Base-by-base conservation (phyloP, 2,888 invertebrate species). In the Acleris cristana region DNA sequence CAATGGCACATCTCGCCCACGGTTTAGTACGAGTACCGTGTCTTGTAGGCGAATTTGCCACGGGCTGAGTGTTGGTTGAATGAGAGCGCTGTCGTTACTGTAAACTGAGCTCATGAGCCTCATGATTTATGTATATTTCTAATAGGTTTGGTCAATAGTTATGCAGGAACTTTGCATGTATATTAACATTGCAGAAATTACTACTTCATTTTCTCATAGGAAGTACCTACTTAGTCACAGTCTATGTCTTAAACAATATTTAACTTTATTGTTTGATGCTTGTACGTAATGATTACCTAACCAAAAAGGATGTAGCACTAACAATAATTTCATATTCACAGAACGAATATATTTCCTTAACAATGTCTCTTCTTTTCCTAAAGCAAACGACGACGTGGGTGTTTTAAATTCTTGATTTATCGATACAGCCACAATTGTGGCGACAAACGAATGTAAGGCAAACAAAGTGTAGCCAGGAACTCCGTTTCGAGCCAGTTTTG, bases 1-100 rank as follows among this genome's bases (percentile, higher is more conserved):
- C 71, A 72, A 72, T 70, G 52, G 66, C 56, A 56, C 65, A 70
- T 71, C 58, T 18, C 67, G 49, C 69, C 69, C 68, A 70, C 71
- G 64, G 58, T 19, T 23, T 21, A 21, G 26, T 45, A 45, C 44
- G 45, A 23, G 44, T 55, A 57, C 14, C 21, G 51, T 51, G 18
- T 40, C 51, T 19, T 19, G 48, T 48, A 18, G 58, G 48, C 45
- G 58, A 58, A 58, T 58, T 21, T 58, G 44, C 21, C 44, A 56
- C 56, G 44, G 19, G 21, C 40, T 21, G 26, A 26, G 23, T 26
- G 48, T 48, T 21, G 23, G 19, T 8, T 44, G 26, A 58, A 21
- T 58, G 58, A 26, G 23, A 51, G 45, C 57, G 21, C 44, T 26
- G 34, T 34, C 34, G 52, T 72, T 70, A 66, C 70, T 68, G 70